Evolutionary conservation across 2,113 vertebrate genomes (phyloP).

Genomic region (Rissa tridactyla): DNA sequence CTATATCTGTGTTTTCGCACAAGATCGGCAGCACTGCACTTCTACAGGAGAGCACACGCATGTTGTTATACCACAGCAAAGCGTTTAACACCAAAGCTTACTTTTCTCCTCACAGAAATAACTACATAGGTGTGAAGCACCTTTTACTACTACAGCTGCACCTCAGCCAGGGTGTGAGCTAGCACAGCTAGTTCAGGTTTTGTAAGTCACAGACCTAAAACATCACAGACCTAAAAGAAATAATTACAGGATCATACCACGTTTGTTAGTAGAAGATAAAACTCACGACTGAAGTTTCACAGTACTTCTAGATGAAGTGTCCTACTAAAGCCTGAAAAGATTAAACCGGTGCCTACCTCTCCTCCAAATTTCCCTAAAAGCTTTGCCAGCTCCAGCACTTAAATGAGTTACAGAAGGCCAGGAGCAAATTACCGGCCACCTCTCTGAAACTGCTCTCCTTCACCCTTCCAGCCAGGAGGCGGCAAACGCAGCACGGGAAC

Average conservation of each 20-base stretch:
- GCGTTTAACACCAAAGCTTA: fast-evolving
- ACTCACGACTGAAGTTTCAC: not conserved
- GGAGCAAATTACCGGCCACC: not conserved
- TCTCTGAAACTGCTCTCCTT: not conserved
- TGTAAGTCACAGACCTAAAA: not conserved
- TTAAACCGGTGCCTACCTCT: not conserved
- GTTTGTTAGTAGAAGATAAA: not conserved
- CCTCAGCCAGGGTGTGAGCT: not conserved
- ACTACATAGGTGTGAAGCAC: not conserved
- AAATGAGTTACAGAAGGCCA: not conserved
- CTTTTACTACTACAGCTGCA: not conserved
- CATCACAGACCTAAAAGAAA: not conserved
- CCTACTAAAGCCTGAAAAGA: not conserved
- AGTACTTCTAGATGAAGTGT: not conserved
- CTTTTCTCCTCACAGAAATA: not conserved
- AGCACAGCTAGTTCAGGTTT: not conserved
- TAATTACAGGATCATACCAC: not conserved
- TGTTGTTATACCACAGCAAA: not conserved
- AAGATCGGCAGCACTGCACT: not conserved
- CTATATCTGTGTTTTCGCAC: not conserved
- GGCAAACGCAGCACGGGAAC: no score
- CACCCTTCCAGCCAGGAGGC: not conserved
- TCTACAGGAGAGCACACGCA: not conserved
- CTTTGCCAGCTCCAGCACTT: not conserved
- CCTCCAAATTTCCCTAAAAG: not conserved